Percentiles rank a stretch among this genome's conserved stretches.
Conservation (phyloP, 2,888 invertebrate species). For the Megastigmus dorsalis region DNA sequence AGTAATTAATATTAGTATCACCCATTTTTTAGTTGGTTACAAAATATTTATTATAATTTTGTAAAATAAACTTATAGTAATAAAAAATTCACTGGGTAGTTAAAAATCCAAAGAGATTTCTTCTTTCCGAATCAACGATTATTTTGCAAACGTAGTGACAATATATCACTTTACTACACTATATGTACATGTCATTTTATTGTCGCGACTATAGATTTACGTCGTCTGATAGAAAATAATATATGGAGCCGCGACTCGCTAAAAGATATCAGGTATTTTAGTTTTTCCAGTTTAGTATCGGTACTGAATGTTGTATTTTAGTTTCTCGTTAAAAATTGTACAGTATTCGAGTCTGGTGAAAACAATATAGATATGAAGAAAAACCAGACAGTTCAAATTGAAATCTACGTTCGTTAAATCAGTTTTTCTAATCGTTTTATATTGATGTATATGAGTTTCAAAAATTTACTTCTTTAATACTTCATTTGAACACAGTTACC, state of each 20-base stretch:
- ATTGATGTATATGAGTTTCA: constrained; percentile 24
- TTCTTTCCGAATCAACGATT: constrained; percentile 8
- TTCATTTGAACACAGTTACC: constrained; percentile 63
- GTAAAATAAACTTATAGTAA: constrained; percentile 19
- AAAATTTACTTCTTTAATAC: constrained; percentile 28
- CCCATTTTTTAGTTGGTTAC: constrained; percentile 10
- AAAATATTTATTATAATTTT: constrained; percentile 15
- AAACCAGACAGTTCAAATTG: no score
- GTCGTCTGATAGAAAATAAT: constrained; percentile 34
- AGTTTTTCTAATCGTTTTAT: no score
- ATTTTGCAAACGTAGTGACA: constrained; percentile 30
- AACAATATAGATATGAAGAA: no score
- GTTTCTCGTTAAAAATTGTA: not conserved
- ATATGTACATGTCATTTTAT: constrained; percentile 51
- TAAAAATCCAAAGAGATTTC: constrained; percentile 22
- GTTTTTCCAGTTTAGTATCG: not conserved
- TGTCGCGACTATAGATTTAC: constrained; percentile 50
- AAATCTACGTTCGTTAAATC: no score
- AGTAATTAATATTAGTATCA: constrained; percentile 31
- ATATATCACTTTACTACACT: constrained; percentile 35
- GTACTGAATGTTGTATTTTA: not conserved
- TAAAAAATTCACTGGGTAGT: not conserved
- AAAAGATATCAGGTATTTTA: constrained; percentile 11
- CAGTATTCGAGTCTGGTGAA: constrained; percentile 4
- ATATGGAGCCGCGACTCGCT: constrained; percentile 43